Conservation (phyloP, 2,888 invertebrate species). For the Palloptera scutellata region DNA sequence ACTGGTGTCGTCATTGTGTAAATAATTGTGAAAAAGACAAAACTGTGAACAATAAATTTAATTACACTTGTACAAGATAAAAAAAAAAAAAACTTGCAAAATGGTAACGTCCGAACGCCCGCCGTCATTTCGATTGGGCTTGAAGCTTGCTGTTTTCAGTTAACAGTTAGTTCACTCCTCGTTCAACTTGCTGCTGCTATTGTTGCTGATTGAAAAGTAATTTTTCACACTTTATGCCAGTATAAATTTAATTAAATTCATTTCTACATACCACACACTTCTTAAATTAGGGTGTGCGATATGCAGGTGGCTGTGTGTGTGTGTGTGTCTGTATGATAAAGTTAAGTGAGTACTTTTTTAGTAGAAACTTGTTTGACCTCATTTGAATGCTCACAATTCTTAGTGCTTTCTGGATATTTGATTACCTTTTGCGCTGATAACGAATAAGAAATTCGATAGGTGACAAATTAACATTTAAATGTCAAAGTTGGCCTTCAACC, state of each 20-base stretch:
- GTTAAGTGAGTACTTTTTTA: background rate
- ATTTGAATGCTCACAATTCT: background rate
- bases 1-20: background rate
- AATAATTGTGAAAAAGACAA: background rate
- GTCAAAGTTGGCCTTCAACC: background rate
- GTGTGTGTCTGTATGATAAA: background rate
- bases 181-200: background rate
- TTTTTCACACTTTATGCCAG: constrained; percentile 9
- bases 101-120: background rate
- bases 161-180: background rate
- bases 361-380: background rate
- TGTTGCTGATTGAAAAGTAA: constrained; percentile 12
- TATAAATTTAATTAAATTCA: constrained; percentile 2
- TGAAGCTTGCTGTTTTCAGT: background rate
- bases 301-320: background rate
- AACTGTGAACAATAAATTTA: background rate
- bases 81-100: background rate
- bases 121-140: background rate
- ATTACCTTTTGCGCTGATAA: background rate
- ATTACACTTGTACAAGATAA: background rate
- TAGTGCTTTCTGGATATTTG: background rate
- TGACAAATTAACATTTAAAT: background rate
- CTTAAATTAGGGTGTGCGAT: constrained; percentile 7
- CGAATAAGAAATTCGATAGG: background rate
- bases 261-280: background rate